phyloP scores from a whole-genome alignment of 2,113 vertebrate species.

The Vidua chalybeata region DNA sequence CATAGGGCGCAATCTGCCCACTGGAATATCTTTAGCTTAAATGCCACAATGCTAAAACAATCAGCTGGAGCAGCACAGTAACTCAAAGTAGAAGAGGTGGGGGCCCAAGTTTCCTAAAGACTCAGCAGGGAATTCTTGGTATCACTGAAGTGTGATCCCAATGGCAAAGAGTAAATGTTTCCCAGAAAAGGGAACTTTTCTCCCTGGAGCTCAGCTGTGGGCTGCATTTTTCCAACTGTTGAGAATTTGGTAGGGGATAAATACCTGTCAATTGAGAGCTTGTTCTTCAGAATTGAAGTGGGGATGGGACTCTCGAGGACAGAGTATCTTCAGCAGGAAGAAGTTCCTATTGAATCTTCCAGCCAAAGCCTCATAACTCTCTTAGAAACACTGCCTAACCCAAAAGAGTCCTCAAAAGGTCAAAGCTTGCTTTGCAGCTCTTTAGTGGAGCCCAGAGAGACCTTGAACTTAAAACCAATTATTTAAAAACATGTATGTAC shows the following conservation, averaged over 20 bases:
- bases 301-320: background rate
- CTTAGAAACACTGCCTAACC: background rate
- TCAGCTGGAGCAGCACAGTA: background rate
- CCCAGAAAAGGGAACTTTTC: background rate
- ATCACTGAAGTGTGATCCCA: background rate
- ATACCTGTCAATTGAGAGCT: background rate
- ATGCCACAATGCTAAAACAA: background rate
- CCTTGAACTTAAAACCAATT: background rate
- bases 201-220: background rate
- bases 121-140: background rate
- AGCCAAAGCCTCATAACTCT: background rate
- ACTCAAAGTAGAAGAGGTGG: background rate
- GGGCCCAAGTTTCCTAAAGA: background rate
- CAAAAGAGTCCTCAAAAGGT: background rate
- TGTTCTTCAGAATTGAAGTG: background rate
- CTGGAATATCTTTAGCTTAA: background rate
- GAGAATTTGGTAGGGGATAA: background rate
- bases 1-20: background rate
- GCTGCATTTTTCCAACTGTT: background rate
- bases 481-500: background rate
- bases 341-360: background rate
- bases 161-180: background rate
- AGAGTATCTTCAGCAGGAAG: background rate
- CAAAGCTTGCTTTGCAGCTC: background rate
- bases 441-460: background rate